Evolutionary conservation across 1,140 invertebrate genomes (phyloP), one percentile per base, ranked within the genome.

Genomic region (Drusus annulatus): DNA sequence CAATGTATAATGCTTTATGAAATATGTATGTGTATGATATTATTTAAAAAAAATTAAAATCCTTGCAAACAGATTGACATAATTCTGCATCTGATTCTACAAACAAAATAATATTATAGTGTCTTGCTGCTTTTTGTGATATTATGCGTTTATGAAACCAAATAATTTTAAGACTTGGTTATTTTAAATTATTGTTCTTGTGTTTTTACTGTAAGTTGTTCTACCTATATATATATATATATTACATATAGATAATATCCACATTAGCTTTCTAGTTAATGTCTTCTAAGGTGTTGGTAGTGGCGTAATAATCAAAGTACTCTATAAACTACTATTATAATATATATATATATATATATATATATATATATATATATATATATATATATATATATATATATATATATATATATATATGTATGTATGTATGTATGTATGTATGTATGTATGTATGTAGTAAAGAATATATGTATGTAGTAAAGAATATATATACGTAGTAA

Each of bases 91-190:
- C 17, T 50, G 36, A n/a, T 19, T 45, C 10, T 28, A 21, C 65
- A 69, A 25, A 69, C 65, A 69, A 51, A 51, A 69, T 36, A 69
- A 69, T 45, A 45, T 45, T 8, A 45, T 45, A 45, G 36, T 65
- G 62, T 69, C 65, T 69, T 69, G 65, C 31, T 69, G 31, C 65
- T 69, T 69, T 69, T 50, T 69, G 65, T 69, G 65, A 69, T 69
- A 69, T 69, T 69, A 69, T 69, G 65, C 36, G 65, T 69, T 69
- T 69, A 69, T 69, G 65, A 69, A 69, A 69, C 65, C 36, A 50
- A 69, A 50, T 69, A 69, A 69, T 69, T 45, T 45, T 69, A 69
- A 69, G 65, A 45, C 65, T 69, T 50, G 31, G 36, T 69, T 69
- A 69, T 50, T 69, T 69, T 69, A 17, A 69, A 50, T 69, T 45